Evolutionary conservation across 2,113 vertebrate species (phyloP).

Genomic region (Oceanodroma tethys): DNA sequence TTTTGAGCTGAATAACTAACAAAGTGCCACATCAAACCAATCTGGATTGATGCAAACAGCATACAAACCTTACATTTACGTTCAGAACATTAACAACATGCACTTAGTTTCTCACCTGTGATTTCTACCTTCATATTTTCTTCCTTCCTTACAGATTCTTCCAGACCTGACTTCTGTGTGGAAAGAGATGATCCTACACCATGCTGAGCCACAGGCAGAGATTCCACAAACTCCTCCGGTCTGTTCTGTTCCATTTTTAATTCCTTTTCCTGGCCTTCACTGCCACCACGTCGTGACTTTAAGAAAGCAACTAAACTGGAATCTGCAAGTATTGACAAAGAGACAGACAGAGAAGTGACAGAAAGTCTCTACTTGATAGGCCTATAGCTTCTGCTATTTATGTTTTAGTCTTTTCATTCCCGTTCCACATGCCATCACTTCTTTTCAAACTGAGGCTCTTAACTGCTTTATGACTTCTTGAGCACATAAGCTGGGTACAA

Average conservation of each 20-base stretch:
- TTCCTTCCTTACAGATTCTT: conserved; percentile 55
- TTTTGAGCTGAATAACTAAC: neutral
- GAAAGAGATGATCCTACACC: neutral
- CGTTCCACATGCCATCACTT: neutral
- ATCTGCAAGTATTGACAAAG: conserved; percentile 76
- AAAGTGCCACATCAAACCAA: neutral
- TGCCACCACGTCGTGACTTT: conserved; percentile 67
- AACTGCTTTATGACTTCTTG: neutral
- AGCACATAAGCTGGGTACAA: neutral
- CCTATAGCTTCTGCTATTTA: neutral
- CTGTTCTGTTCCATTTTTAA: conserved; percentile 35
- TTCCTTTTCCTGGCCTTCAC: conserved; percentile 43
- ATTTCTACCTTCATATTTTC: conserved; percentile 13
- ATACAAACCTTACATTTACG: neutral
- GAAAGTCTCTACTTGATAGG: neutral
- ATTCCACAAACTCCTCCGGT: neutral
- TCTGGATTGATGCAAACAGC: neutral
- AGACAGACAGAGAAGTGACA: conserved; percentile 13
- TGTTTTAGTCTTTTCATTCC: neutral
- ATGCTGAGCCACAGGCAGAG: neutral
- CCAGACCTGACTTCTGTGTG: neutral
- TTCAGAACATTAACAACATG: neutral
- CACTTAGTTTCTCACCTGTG: conserved; percentile 64
- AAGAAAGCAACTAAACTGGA: conserved; percentile 88
- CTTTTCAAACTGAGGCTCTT: neutral